Conservation (phyloP, 1,140 invertebrate genomes). For the Cydia splendana region DNA sequence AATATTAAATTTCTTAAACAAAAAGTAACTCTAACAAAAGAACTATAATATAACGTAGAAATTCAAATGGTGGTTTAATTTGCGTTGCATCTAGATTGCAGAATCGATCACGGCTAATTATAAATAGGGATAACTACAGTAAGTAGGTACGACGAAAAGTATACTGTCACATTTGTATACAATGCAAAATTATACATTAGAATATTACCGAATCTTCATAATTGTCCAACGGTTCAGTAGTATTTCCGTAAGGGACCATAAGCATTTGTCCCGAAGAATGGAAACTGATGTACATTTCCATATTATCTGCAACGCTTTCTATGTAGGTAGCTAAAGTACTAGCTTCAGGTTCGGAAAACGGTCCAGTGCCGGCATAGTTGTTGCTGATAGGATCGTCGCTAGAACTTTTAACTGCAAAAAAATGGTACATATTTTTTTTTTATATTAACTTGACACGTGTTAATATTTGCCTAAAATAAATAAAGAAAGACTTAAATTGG, state of each 20-base stretch:
- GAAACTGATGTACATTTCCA: conserved; percentile 77
- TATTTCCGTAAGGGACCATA: conserved; percentile 84
- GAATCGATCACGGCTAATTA: no score
- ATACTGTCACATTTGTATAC: background rate
- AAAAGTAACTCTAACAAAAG: background rate
- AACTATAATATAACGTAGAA: no score
- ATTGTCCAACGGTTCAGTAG: conserved; percentile 78
- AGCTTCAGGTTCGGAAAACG: conserved; percentile 5
- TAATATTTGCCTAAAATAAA: no score
- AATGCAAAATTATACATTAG: background rate
- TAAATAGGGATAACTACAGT: no score
- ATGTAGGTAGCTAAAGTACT: background rate
- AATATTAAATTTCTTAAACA: background rate
- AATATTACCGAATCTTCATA: conserved; percentile 77
- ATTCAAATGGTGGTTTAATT: no score
- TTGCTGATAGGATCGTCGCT: background rate
- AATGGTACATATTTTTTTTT: background rate
- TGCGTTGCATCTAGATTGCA: no score
- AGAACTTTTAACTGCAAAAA: conserved; percentile 12
- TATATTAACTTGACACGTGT: no score
- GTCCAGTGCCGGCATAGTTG: conserved; percentile 4
- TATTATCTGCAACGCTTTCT: conserved; percentile 31
- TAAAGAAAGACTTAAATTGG: no score
- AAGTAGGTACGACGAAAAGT: no score
- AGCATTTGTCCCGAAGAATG: conserved; percentile 86